Conservation (phyloP, 2,113 vertebrate genomes). For the Chaetodon auriga region DNA sequence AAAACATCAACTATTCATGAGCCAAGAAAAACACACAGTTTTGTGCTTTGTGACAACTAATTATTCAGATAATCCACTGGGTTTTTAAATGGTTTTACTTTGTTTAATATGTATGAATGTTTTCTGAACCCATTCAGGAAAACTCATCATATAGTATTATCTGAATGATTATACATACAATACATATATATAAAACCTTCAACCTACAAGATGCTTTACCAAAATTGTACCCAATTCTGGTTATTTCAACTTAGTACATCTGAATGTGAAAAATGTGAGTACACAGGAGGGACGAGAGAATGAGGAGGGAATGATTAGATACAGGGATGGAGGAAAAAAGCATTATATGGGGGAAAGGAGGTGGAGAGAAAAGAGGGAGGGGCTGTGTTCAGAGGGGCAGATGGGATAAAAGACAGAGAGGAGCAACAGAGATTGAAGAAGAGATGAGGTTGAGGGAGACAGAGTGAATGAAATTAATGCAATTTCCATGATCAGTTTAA, state of each 20-base stretch:
- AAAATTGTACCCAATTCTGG: background rate
- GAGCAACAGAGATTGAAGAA: constrained; percentile 27
- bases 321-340: background rate
- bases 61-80: too few species aligned
- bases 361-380: background rate
- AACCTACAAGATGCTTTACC: background rate
- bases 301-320: background rate
- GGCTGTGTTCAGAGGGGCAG: constrained; percentile 3
- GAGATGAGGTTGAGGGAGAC: constrained; percentile 43
- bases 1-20: too few species aligned
- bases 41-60: too few species aligned
- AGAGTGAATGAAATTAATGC: constrained; percentile 67
- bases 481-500: constrained; percentile 73
- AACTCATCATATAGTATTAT: background rate
- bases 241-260: background rate
- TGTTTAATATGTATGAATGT: too few species aligned
- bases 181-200: background rate
- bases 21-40: too few species aligned
- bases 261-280: constrained; percentile 8
- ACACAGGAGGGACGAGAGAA: background rate
- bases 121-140: too few species aligned
- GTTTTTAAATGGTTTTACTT: too few species aligned
- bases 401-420: constrained; percentile 19
- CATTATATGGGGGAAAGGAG: constrained; percentile 6
- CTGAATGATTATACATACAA: background rate